Conservation (phyloP, 2,888 invertebrate genomes). For the Deilephila elpenor region DNA sequence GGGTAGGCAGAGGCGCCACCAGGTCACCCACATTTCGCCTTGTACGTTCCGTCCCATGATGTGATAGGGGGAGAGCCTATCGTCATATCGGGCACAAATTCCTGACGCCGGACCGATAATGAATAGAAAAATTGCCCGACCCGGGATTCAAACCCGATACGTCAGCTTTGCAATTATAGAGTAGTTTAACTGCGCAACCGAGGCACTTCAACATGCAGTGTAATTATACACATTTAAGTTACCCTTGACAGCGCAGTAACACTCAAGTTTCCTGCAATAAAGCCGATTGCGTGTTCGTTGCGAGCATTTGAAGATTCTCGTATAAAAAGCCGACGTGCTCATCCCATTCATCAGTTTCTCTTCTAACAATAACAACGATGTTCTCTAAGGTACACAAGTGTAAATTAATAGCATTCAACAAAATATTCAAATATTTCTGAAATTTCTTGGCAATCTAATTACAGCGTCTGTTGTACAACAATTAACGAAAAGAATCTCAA, state of each 20-base stretch:
- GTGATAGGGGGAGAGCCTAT: too few species aligned
- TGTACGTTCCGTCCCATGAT: too few species aligned
- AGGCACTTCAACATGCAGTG: neutral
- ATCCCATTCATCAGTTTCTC: conserved; percentile 51
- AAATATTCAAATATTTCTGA: neutral
- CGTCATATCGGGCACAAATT: too few species aligned
- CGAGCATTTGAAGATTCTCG: conserved; percentile 37
- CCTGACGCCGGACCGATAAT: too few species aligned
- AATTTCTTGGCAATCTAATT: too few species aligned
- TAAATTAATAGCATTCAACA: too few species aligned
- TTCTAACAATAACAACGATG: conserved; percentile 58
- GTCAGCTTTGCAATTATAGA: too few species aligned
- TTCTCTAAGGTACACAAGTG: conserved; percentile 58
- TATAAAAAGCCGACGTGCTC: conserved; percentile 53
- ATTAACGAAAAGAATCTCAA: neutral
- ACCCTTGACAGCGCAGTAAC: conserved; percentile 30
- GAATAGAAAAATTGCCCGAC: too few species aligned
- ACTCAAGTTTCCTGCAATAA: conserved; percentile 41
- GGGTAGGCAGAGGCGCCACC: too few species aligned
- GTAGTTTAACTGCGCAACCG: too few species aligned
- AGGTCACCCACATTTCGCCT: too few species aligned
- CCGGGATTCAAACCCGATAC: too few species aligned
- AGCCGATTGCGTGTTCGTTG: conserved; percentile 38
- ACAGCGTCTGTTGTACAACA: neutral
- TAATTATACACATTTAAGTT: neutral